Conservation (phyloP, 2,113 vertebrate genomes). For the Engystomops pustulosus region DNA sequence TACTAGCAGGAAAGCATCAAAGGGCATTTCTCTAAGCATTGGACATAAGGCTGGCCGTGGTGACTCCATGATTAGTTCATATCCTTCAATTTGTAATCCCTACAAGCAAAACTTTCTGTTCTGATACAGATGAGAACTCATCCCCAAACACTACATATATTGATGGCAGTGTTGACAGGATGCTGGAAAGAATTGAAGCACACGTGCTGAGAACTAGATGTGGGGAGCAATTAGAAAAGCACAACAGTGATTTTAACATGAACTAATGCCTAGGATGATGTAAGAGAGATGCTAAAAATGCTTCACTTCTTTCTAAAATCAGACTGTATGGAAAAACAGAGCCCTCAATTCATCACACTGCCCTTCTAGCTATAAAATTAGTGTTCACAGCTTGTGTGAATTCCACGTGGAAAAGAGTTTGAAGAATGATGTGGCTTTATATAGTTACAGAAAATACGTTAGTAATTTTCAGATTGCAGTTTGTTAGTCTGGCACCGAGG, state of each 20-base stretch:
- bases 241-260: slow-evolving; percentile 10
- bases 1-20: background rate
- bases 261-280: background rate
- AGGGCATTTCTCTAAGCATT: background rate
- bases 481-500: background rate
- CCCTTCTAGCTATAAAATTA: background rate
- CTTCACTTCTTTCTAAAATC: slow-evolving; percentile 4
- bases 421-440: background rate
- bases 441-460: background rate
- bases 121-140: background rate
- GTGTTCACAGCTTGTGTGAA: background rate
- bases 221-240: background rate
- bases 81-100: background rate
- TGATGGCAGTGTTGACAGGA: background rate
- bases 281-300: slow-evolving; percentile 4
- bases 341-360: background rate
- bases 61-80: background rate
- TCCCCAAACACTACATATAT: background rate
- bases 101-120: background rate
- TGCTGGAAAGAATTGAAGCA: background rate
- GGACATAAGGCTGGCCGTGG: background rate
- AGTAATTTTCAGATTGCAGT: background rate
- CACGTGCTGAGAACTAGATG: slow-evolving; percentile 18
- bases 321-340: background rate
- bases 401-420: background rate